Base-by-base conservation (phyloP, 2,888 invertebrate genomes). In the Selenia dentaria region DNA sequence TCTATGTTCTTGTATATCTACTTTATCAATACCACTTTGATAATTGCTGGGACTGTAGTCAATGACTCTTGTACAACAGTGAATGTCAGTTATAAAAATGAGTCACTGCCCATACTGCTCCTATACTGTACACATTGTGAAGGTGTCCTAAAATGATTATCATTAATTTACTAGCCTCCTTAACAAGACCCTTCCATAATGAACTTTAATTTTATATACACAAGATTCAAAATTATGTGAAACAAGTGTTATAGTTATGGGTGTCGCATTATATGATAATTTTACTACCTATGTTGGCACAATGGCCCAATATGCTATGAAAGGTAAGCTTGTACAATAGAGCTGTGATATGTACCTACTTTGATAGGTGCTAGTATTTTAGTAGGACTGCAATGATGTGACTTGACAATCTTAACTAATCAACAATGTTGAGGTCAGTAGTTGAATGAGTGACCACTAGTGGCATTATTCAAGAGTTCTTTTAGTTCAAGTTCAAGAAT, bases 201-300 rank as follows among this genome's bases (percentile, higher is more conserved):
- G 2, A 26, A 20, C 22, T 31, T 46, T 36, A 32, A 22, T 0
- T 2, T 6, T 13, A 31, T 10, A 11, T n/a, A 0, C 0, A n/a
- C 40, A 46, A 35, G 31, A 40, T 31, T 26, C 13, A 3, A 26
- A 31, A 31, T 32, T 3, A 9, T 4, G 1, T 20, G 20, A n/a
- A 4, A 16, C 4, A 4, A 4, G 16, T 1, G n/a, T n/a, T 10
- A 2, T 6, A 9, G 12, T 8, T 31, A 39, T 45, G 25, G 33
- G 28, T 39, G 38, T 39, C 39, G 18, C 35, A 39, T 40, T 46
- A 31, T 36, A 46, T 46, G 46, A 36, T 40, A 46, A 46, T 46
- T 39, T 26, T 16, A 22, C 34, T 35, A 40, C 40, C 46, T 40
- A 40, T 22, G 12, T 25, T 8, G 46, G 39, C 20, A 46, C 46